Evolutionary conservation across 1,140 invertebrate genomes (phyloP).

Genomic region (Muscidifurax raptorellus): DNA sequence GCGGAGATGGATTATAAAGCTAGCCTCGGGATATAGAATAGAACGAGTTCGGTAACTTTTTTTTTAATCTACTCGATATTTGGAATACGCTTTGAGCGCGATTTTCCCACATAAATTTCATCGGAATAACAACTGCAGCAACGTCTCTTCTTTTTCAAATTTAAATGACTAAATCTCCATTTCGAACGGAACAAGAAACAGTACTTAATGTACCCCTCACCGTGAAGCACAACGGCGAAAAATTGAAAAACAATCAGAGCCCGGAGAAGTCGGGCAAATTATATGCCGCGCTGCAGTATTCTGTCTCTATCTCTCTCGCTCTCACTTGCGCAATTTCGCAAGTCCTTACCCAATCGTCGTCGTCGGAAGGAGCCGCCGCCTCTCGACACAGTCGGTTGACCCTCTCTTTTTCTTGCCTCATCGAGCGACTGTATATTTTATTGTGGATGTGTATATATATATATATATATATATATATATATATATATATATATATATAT

Average conservation of each 20-base stretch:
- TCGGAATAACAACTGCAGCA: too few species aligned
- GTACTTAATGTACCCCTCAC: too few species aligned
- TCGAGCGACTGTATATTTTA: neutral
- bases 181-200: neutral
- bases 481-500: neutral
- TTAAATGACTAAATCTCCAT: neutral
- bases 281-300: neutral
- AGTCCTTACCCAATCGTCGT: slow-evolving; percentile 25
- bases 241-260: slow-evolving; percentile 40
- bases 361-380: neutral
- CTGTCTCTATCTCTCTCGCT: neutral
- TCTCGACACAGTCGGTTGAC: neutral
- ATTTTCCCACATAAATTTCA: neutral
- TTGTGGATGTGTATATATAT: neutral
- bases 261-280: slow-evolving; percentile 20
- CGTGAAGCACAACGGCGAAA: neutral
- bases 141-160: neutral
- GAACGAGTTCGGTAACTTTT: neutral
- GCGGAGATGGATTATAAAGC: too few species aligned
- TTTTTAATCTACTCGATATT: neutral
- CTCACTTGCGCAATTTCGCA: slow-evolving; percentile 26
- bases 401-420: neutral
- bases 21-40: neutral
- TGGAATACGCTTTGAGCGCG: neutral
- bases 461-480: neutral